Percentiles rank a stretch among this genome's conserved stretches.
Conservation (phyloP, 2,797 vertebrate species). For the Sarcoramphus papa region DNA sequence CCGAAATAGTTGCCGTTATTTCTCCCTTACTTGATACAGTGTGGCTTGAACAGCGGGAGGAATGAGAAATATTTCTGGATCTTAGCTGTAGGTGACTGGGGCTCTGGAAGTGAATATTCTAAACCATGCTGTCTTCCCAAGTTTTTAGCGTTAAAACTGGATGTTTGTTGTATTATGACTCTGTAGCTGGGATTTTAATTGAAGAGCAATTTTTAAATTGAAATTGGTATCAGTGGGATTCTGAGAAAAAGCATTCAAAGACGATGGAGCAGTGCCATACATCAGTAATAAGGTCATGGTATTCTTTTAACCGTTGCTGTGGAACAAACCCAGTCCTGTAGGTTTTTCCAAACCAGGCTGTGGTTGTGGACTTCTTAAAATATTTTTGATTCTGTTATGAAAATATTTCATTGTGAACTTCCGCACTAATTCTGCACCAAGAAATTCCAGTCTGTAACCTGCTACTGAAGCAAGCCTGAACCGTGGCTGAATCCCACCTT, state of each 20-base stretch:
- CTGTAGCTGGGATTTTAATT: neutral
- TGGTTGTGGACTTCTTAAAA: neutral
- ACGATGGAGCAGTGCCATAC: neutral
- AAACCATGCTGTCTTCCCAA: neutral
- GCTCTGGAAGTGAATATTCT: neutral
- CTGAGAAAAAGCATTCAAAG: neutral
- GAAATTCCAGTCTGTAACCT: neutral
- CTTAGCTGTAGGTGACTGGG: neutral
- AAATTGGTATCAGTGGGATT: neutral
- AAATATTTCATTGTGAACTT: neutral
- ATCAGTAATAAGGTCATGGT: neutral
- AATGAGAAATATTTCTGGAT: constrained; percentile 12
- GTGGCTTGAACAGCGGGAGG: neutral
- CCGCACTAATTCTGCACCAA: neutral
- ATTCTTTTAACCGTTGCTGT: neutral
- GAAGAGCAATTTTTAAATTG: neutral
- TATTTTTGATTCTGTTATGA: neutral
- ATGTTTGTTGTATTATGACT: neutral
- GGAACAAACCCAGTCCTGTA: neutral
- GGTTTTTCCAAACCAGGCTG: neutral
- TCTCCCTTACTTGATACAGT: neutral
- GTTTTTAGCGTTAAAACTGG: neutral
- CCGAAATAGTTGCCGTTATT: constrained; percentile 35
- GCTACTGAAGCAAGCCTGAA: neutral
- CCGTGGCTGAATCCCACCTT: neutral